phyloP scores from a whole-genome alignment of 2,113 vertebrate species.

The Sorex araneus region DNA sequence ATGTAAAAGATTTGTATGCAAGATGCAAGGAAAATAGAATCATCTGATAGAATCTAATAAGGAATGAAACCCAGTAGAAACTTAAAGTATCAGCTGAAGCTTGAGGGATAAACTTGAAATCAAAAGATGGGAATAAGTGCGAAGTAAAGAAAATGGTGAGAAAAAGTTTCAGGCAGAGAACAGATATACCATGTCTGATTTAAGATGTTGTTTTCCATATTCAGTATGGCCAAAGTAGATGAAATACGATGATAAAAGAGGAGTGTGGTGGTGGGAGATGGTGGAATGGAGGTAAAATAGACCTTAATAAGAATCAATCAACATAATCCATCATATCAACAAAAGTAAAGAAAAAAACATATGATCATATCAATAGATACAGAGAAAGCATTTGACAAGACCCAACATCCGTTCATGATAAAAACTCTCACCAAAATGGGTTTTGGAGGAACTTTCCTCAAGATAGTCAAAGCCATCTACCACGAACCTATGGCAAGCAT shows the following conservation, averaged over 20 bases:
- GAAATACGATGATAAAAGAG: background rate
- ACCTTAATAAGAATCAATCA: background rate
- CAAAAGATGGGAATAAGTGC: background rate
- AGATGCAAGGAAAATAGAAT: conserved; percentile 1
- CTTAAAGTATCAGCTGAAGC: background rate
- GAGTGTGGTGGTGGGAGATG: background rate
- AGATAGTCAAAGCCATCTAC: no score
- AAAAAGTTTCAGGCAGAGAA: background rate
- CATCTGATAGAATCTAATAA: background rate
- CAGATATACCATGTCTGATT: background rate
- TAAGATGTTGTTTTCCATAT: background rate
- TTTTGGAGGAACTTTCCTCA: no score
- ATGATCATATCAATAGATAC: no score
- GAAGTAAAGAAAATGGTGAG: background rate
- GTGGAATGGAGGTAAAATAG: background rate
- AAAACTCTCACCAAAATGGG: no score
- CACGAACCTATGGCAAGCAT: no score
- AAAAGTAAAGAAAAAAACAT: no score
- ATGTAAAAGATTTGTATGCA: background rate
- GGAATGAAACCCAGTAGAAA: background rate
- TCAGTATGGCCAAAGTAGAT: conserved; percentile 3
- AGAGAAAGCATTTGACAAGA: no score
- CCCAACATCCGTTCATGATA: no score
- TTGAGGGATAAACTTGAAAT: background rate
- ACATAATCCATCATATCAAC: no score